Evolutionary conservation across 2,888 invertebrate genomes (phyloP), one percentile per base, ranked within the genome.

Genomic region (Harpalus rubripes): DNA sequence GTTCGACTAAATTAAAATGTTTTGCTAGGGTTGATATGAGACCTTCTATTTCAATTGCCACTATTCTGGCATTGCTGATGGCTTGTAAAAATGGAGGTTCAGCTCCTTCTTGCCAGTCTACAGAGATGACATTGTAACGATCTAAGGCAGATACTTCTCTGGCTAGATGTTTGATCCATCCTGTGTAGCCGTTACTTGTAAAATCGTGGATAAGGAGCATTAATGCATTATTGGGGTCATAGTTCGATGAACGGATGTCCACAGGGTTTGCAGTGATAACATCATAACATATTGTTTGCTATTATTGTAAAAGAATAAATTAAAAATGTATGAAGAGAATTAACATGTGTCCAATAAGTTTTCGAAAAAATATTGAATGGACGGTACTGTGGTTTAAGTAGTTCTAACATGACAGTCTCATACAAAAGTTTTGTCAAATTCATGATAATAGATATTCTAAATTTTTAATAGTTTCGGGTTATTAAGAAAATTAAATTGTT

Each of bases 51-150:
- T 93, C 92, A 18, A 92, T 90, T 0, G 93, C 93, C 1, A 94
- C 93, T n/a, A 94, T 89, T 84, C 94, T 89, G 0, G 93, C 92
- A 88, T 94, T 94, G 10, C 93, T 92, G 12, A 93, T 92, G 0
- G 94, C 93, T 88, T 93, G 93, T 41, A 92, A 91, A 87, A 93
- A 93, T 0, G 92, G 92, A 0, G 93, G 92, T 79, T 91, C 91
- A 0, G 92, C 92, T 0, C 93, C 93, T 58, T 90, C 88, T 86
- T 91, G 91, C 93, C 93, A 93, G 88, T 93, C 93, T 5, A 93
- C 91, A 5, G 92, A 91, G 61, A 93, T 90, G 6, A 93, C 89
- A 86, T 92, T 93, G 81, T 88, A 88, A 52, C 15, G 84, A 59
- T 80, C 80, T 65, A 39, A 82, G 65, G 79, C 79, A n/a, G 86